Evolutionary conservation across 2,888 invertebrate species (phyloP).

Genomic region (Pimpla rufipes): DNA sequence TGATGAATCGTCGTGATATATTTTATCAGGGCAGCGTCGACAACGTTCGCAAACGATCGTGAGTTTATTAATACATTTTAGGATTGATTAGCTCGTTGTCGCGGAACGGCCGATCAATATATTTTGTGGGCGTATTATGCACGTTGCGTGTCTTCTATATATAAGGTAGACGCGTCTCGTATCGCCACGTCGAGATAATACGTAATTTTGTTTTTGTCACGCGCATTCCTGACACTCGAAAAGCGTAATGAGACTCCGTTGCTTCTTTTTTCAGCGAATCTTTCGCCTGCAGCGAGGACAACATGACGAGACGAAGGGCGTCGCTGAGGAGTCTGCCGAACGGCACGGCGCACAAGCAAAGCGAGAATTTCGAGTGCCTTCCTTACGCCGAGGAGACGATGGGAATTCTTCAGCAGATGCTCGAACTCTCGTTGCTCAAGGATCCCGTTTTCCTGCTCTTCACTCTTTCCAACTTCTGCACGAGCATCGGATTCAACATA

Average conservation of each 20-base stretch:
- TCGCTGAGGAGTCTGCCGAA: conserved; percentile 77
- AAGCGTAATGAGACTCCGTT: conserved; percentile 75
- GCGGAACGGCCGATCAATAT: background rate
- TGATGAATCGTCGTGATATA: conserved; percentile 94
- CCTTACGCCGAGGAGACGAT: conserved; percentile 90
- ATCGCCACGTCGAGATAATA: background rate
- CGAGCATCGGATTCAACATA: conserved; percentile 97
- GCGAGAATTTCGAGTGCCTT: conserved; percentile 80
- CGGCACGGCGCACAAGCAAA: conserved; percentile 69
- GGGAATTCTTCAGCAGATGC: conserved; percentile 92
- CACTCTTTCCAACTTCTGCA: conserved; percentile 96
- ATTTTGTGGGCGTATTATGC: background rate
- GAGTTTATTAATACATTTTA: conserved; percentile 52
- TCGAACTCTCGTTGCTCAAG: conserved; percentile 93
- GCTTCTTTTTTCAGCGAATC: conserved; percentile 71
- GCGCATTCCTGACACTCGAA: background rate
- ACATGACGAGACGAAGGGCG: conserved; percentile 66
- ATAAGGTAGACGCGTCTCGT: background rate
- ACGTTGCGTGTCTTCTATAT: background rate
- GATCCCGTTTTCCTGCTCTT: conserved; percentile 96
- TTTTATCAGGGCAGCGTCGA: conserved; percentile 94
- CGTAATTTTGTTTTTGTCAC: background rate
- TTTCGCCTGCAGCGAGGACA: conserved; percentile 72
- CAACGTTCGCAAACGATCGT: conserved; percentile 85
- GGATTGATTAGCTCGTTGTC: background rate